phyloP scores from a whole-genome alignment of 23 tunicate species.

The Trididemnum miniatum region DNA sequence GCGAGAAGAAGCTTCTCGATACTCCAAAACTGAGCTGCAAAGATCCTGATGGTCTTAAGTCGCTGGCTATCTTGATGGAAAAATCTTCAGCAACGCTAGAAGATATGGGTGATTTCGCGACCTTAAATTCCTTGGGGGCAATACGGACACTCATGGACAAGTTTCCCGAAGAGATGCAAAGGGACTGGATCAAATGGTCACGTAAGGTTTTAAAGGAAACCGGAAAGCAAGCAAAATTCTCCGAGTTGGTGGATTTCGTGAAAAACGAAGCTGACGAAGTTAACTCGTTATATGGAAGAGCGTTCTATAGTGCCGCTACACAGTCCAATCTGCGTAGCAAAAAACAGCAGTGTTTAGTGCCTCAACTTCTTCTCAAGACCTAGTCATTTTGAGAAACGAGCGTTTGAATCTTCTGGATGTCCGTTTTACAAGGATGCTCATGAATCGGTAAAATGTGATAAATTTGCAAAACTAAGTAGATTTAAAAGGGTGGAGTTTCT shows the following conservation, averaged over 20 bases:
- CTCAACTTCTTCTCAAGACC: background rate
- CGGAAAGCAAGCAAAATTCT: too few relatives aligned
- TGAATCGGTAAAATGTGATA: too few relatives aligned
- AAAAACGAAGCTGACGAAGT: too few relatives aligned
- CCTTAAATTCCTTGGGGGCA: background rate
- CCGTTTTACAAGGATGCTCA: background rate
- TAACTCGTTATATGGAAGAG: too few relatives aligned
- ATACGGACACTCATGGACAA: background rate
- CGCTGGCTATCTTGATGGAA: background rate
- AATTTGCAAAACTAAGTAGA: too few relatives aligned
- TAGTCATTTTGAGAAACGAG: background rate
- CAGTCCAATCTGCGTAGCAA: too few relatives aligned
- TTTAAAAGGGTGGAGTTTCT: background rate
- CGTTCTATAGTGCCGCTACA: too few relatives aligned
- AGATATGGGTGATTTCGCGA: background rate
- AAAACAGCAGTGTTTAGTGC: background rate
- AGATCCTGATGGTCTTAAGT: background rate
- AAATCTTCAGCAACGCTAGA: background rate
- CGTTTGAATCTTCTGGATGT: background rate
- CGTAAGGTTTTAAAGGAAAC: background rate
- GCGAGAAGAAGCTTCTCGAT: background rate
- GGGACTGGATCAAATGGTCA: background rate
- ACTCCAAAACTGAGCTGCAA: background rate
- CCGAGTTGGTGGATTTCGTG: background rate
- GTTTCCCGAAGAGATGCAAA: background rate